Conservation (phyloP, 2,797 vertebrate species). For the Alosa sapidissima region DNA sequence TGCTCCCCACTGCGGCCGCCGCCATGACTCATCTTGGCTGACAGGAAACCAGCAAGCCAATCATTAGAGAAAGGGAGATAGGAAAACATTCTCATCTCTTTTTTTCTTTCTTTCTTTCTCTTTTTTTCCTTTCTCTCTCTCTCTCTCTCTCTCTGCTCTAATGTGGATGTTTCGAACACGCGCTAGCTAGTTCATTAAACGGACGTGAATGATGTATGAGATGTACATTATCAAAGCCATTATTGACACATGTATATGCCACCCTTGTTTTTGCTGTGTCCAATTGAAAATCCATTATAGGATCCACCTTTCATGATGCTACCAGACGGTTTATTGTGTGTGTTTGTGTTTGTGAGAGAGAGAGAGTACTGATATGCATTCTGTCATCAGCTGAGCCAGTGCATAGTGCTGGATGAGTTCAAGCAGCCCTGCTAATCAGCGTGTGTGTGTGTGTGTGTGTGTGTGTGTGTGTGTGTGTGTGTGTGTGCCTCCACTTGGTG, state of each 20-base stretch:
- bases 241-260: background rate
- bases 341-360: background rate
- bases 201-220: background rate
- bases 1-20: background rate
- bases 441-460: background rate
- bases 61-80: background rate
- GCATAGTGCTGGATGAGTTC: background rate
- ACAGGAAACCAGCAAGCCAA: background rate
- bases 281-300: background rate
- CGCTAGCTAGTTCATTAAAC: background rate
- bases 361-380: background rate
- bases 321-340: background rate
- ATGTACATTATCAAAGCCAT: background rate
- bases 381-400: background rate
- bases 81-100: background rate
- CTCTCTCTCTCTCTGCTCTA: background rate
- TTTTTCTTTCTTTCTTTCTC: no score
- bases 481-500: conserved; percentile 19
- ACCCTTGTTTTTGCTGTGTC: background rate
- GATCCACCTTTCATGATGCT: background rate
- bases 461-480: conserved; percentile 13
- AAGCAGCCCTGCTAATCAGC: conserved; percentile 56
- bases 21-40: background rate
- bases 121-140: background rate
- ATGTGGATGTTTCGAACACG: background rate